Evolutionary conservation across 2,888 invertebrate genomes (phyloP), one percentile per base, ranked within the genome.

Genomic region (Dicyrtoma fusca): DNA sequence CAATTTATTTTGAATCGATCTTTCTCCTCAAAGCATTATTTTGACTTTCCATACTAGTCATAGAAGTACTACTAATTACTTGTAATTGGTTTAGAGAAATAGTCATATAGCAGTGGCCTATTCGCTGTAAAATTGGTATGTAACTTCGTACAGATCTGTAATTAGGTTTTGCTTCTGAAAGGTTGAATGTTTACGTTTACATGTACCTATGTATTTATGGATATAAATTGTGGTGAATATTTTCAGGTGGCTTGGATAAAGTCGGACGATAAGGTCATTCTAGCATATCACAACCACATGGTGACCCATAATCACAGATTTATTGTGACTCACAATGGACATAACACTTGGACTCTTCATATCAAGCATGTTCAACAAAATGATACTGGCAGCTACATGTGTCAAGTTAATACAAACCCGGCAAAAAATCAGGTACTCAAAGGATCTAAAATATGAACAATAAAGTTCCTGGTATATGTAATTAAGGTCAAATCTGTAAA

Each of bases 331-430:
- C 94, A 94, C 86, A 94, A 94, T 84, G 94, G 94, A 81, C 93
- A 94, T 86, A 92, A 94, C 85, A 93, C 94, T 81, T 95, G 95
- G 95, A 93, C 92, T 84, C 88, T 95, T 82, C 91, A 92, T 86
- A 92, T 95, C 84, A 89, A 90, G 82, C 92, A 93, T 83, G 94
- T 95, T 76, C 93, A 94, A 84, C 90, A 92, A 82, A 92, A 92
- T 84, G 95, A 95, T 85, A 92, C 92, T 42, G 95, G 95, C 81
- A 92, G 92, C 66, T 95, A 95, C 86, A 95, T 95, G 94, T 70
- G 71, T 47, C 71, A 74, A 63, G 64, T 73, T 11, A 55, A 62
- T 25, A 55, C 66, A 4, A 44, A 49, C 17, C 62, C 65, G 10
- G 61, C 73, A 14, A 53, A 69, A 45, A 73, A 65, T 73, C 65